Conservation (phyloP, 2,888 invertebrate genomes). For the Trypoxylon attenuatum region DNA sequence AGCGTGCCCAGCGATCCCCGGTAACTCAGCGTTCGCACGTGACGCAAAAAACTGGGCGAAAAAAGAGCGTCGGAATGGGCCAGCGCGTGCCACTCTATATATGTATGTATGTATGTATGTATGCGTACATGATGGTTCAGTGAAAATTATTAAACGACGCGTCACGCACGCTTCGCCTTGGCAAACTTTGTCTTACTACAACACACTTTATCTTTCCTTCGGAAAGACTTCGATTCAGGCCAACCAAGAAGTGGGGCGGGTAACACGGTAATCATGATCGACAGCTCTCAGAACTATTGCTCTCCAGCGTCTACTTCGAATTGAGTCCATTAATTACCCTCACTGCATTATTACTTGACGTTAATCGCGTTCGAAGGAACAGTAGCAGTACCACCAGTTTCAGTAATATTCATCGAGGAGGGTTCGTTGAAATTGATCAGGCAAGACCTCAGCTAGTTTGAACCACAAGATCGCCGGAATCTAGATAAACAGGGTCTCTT, state of each 20-base stretch:
- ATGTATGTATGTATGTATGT: too few relatives aligned
- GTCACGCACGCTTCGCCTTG: neutral
- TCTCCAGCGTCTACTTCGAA: neutral
- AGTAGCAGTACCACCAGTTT: neutral
- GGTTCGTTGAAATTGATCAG: too few relatives aligned
- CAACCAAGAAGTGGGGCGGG: neutral
- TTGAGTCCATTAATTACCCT: neutral
- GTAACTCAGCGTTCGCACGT: neutral
- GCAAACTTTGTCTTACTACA: neutral
- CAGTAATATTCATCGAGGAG: neutral
- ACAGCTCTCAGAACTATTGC: neutral
- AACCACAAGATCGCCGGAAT: slow-evolving; percentile 11
- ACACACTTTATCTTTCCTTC: neutral
- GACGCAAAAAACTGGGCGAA: neutral
- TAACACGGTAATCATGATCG: slow-evolving; percentile 6
- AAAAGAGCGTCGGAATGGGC: neutral
- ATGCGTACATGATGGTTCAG: neutral
- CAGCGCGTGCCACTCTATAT: neutral
- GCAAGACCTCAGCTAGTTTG: too few relatives aligned
- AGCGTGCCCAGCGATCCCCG: neutral
- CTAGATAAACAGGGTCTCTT: slow-evolving; percentile 32
- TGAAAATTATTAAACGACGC: neutral
- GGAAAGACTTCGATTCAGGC: neutral
- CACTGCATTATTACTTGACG: neutral
- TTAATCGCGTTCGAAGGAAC: neutral